These are phyloP conservation scores for Eupelmus urozonus DNA, from an alignment of 2,888 invertebrate genomes.

Conservation along the genomic window DNA sequence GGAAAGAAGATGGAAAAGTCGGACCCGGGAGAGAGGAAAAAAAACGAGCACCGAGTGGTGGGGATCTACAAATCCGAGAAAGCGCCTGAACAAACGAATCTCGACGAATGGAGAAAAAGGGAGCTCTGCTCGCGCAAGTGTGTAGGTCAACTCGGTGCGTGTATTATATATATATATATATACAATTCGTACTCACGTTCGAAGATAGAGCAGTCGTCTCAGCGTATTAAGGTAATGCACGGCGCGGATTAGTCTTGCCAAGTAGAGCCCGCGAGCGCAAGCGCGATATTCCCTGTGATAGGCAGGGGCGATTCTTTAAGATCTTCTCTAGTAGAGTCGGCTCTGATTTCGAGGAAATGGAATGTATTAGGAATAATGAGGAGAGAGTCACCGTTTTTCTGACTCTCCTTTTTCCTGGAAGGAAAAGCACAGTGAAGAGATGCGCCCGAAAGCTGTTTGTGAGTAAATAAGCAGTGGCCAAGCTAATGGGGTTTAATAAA, in stretches of 20 bases:
- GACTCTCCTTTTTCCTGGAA: not conserved
- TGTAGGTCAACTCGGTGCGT: not conserved
- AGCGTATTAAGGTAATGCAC: constrained; percentile 49
- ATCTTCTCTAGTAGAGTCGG: not conserved
- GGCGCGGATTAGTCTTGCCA: constrained; percentile 32
- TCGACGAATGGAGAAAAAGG: constrained; percentile 3
- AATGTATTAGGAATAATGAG: not conserved
- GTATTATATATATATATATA: too few relatives aligned
- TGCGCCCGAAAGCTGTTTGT: too few relatives aligned
- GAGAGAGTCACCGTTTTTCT: not conserved
- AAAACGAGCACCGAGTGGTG: not conserved
- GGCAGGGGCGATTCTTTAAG: constrained; percentile 29
- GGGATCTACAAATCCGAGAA: constrained; percentile 27
- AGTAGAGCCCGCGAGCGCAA: not conserved
- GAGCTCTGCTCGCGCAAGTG: not conserved
- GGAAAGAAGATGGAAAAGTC: not conserved
- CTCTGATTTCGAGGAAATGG: not conserved
- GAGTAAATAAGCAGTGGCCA: too few relatives aligned
- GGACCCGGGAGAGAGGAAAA: constrained; percentile 4
- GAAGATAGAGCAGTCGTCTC: constrained; percentile 9
- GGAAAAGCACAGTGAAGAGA: too few relatives aligned
- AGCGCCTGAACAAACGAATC: constrained; percentile 43
- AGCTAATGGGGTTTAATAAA: too few relatives aligned
- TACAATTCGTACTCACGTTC: not conserved
- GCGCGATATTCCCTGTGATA: constrained; percentile 11